A percentile compares a stretch with the other conserved stretches of the same genome.
phyloP scores from a whole-genome alignment of 2,797 vertebrate species.

The Sebastes trivittatus region DNA sequence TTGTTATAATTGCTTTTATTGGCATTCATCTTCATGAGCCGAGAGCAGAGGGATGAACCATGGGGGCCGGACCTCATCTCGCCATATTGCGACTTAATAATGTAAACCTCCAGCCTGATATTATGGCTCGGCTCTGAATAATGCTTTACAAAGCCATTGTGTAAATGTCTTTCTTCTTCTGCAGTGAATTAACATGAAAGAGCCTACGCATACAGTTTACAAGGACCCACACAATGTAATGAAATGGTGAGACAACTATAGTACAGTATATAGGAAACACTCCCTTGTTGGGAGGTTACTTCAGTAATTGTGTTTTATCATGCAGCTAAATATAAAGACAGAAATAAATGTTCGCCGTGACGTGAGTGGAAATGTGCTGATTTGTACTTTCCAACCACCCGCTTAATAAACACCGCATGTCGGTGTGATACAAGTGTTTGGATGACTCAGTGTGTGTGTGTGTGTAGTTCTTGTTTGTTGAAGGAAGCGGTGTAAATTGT shows the following conservation, averaged over 20 bases:
- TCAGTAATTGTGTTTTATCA: constrained; percentile 45
- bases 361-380: constrained; percentile 33
- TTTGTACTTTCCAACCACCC: constrained; percentile 29
- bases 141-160: constrained; percentile 40
- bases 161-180: constrained; percentile 9
- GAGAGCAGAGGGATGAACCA: not conserved
- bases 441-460: not conserved
- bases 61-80: constrained; percentile 2
- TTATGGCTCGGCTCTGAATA: constrained; percentile 9
- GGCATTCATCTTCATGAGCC: constrained; percentile 7
- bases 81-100: constrained; percentile 26
- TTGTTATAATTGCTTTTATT: constrained; percentile 23
- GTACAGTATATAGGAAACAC: constrained; percentile 16
- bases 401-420: constrained; percentile 10
- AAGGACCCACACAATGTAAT: constrained; percentile 32
- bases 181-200: constrained; percentile 33
- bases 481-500: not conserved
- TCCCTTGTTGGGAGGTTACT: constrained; percentile 14
- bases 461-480: not conserved
- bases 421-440: not conserved
- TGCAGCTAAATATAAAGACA: constrained; percentile 19
- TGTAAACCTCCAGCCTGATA: constrained; percentile 35
- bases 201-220: constrained; percentile 15
- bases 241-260: constrained; percentile 39
- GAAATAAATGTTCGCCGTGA: constrained; percentile 28